Evolutionary conservation across 2,888 invertebrate species (phyloP), one percentile per base, ranked within the genome.

Genomic region (Leucozona laternaria): DNA sequence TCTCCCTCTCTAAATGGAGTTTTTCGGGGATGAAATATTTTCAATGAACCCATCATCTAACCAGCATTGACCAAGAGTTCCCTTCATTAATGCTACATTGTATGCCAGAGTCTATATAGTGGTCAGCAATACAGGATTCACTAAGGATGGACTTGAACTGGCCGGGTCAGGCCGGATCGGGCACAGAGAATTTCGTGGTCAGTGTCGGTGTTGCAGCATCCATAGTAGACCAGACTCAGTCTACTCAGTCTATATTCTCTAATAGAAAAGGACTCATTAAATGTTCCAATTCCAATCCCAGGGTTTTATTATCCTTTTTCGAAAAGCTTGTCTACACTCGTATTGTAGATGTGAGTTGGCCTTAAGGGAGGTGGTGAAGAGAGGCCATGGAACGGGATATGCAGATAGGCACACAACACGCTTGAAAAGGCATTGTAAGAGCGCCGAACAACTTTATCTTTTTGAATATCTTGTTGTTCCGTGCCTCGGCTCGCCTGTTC

Each of bases 231-330:
- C 76, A 79, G 71, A n/a, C n/a, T n/a, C n/a, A n/a, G n/a, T n/a
- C 4, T 28, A 72, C 79, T 64, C 68, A 77, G 72, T 76, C 85
- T 71, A 80, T 71, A 79, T 68, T 87, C 75, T 72, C 71, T 87
- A 79, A 83, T 83, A 79, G 87, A 83, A 79, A 83, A 83, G 82
- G 83, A 83, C 82, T 87, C 87, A 87, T 83, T 87, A 87, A 87
- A 87, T 83, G 79, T 82, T 86, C 73, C 75, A 85, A 66, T 82
- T 86, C 73, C 75, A 85, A 66, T 85, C 71, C 85, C 25, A 81
- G 81, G 70, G 77, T 85, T 85, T 81, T 85, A 81, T 81, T 85
- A 85, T 85, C 77, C 81, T 73, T 72, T 68, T 71, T 55, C 62
- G n/a, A 31, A 66, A 64, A 57, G 64, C 62, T 79, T 70, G 62